A percentile compares a stretch with the other conserved stretches of the same genome.
Conservation (phyloP, 2,797 vertebrate species). For the Salmo trutta region DNA sequence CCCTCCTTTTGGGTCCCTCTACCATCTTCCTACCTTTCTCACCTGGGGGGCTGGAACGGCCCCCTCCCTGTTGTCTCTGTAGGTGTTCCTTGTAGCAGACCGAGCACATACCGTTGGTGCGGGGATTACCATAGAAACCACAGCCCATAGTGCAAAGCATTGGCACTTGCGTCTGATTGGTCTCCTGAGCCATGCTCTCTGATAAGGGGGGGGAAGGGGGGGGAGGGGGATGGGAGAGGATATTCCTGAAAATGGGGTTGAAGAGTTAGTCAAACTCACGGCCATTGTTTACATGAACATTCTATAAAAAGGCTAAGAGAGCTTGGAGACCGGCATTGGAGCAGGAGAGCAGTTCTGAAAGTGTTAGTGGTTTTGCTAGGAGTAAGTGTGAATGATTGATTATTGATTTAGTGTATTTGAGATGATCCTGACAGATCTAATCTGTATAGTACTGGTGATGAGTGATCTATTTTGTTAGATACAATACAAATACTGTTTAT, state of each 20-base stretch:
- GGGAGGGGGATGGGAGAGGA: constrained; percentile 75
- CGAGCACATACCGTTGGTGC: constrained; percentile 91
- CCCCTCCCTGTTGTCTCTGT: constrained; percentile 88
- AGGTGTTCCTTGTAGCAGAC: constrained; percentile 93
- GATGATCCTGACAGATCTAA: neutral
- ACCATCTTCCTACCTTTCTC: constrained; percentile 75
- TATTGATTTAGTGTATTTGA: neutral
- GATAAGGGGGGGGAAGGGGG: constrained; percentile 54
- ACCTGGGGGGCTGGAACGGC: constrained; percentile 83
- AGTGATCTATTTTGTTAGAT: neutral
- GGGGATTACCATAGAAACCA: constrained; percentile 90
- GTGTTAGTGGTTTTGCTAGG: neutral
- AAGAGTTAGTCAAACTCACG: constrained; percentile 56
- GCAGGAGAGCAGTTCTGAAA: constrained; percentile 40
- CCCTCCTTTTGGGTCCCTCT: constrained; percentile 19
- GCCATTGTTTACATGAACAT: constrained; percentile 24
- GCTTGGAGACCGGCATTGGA: constrained; percentile 51
- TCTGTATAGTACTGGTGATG: neutral
- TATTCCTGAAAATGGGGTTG: constrained; percentile 67
- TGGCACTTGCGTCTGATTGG: constrained; percentile 90
- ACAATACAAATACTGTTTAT: neutral
- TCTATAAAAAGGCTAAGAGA: constrained; percentile 45
- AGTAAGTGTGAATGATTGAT: constrained; percentile 8
- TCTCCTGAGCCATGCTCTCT: constrained; percentile 89
- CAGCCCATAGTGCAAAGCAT: constrained; percentile 91